Evolutionary conservation across 2,113 vertebrate genomes (phyloP).

Genomic region (Nibea coibor): DNA sequence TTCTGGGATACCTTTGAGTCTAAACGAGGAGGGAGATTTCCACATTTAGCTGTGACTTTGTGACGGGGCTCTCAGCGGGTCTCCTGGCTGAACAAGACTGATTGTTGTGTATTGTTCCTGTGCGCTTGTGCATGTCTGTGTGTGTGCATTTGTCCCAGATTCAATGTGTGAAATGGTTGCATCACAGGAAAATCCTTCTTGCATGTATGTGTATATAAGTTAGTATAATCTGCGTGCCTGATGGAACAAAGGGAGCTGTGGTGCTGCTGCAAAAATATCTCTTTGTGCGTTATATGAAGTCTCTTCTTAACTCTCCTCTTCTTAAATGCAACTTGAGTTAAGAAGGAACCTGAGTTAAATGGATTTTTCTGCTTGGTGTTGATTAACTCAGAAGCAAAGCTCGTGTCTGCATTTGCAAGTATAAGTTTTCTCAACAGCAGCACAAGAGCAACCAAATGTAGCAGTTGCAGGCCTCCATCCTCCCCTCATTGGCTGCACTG

Average conservation of each 20-base stretch:
- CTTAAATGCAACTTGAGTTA: too few species aligned
- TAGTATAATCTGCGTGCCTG: neutral
- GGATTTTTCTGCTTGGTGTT: too few species aligned
- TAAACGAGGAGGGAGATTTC: neutral
- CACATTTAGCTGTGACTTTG: constrained; percentile 12
- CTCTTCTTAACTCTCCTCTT: too few species aligned
- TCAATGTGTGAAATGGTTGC: neutral
- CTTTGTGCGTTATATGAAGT: too few species aligned
- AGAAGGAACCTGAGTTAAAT: too few species aligned
- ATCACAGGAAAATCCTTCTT: neutral
- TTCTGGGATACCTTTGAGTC: neutral
- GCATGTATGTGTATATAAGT: neutral
- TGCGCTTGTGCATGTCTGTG: neutral
- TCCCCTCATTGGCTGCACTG: too few species aligned
- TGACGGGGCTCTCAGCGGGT: neutral
- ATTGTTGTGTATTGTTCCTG: constrained; percentile 2
- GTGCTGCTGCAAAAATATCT: neutral
- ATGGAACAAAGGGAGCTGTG: neutral
- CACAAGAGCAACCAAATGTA: too few species aligned
- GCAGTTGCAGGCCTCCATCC: too few species aligned
- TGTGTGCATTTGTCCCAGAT: neutral
- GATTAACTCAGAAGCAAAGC: too few species aligned
- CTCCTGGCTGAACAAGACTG: neutral
- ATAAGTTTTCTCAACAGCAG: too few species aligned
- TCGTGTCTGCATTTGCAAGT: too few species aligned